Conservation (phyloP, 2,888 invertebrate genomes). For the Amaurobius ferox region DNA sequence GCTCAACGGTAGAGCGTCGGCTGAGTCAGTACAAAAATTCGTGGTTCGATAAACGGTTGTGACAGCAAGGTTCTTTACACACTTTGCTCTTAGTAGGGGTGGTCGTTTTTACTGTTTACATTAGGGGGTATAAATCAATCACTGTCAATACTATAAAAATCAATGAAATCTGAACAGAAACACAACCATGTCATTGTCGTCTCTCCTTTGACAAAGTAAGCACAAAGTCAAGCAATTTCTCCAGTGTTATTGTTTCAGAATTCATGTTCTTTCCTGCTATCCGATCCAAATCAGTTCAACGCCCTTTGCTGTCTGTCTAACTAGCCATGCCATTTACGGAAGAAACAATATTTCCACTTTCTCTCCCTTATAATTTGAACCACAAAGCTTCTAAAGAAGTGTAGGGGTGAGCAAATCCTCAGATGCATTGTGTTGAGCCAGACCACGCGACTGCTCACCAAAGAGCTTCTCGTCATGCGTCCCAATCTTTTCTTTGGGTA, state of each 20-base stretch:
- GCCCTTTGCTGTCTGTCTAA: not conserved
- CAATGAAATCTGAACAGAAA: no score
- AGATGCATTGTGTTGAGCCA: conserved; percentile 44
- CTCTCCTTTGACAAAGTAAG: no score
- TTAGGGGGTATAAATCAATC: no score
- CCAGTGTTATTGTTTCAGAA: not conserved
- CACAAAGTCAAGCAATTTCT: no score
- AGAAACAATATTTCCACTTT: not conserved
- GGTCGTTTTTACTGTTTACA: no score
- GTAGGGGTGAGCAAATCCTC: conserved; percentile 29
- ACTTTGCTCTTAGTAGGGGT: no score
- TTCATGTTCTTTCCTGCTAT: not conserved
- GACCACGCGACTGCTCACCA: conserved; percentile 32
- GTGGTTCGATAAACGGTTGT: no score
- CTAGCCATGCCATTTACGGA: not conserved
- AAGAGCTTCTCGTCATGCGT: not conserved
- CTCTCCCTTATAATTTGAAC: conserved; percentile 7
- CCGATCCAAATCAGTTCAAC: conserved; percentile 1
- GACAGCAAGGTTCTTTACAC: no score
- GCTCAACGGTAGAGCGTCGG: no score
- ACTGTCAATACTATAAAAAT: no score
- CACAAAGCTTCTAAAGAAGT: conserved; percentile 17
- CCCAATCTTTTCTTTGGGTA: not conserved
- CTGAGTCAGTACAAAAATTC: no score
- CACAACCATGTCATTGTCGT: no score